Evolutionary conservation across 1,140 invertebrate genomes (phyloP).

Genomic region (Vanessa tameamea): DNA sequence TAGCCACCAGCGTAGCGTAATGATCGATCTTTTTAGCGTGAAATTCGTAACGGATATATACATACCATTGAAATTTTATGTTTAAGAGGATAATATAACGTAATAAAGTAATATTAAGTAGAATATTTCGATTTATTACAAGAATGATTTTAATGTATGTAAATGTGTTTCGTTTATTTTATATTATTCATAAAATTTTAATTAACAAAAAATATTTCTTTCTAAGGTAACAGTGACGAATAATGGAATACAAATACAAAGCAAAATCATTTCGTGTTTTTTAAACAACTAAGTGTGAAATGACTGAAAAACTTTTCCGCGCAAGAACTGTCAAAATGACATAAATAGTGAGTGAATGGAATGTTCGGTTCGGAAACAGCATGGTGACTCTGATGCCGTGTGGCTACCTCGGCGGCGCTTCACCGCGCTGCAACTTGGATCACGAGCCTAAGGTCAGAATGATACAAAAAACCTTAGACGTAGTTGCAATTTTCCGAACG

Average conservation of each 20-base stretch:
- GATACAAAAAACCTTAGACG: constrained; percentile 3
- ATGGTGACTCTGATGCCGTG: constrained; percentile 80
- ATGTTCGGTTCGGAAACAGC: constrained; percentile 52
- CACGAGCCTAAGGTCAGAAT: constrained; percentile 76
- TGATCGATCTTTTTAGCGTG: constrained; percentile 56
- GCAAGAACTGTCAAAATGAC: constrained; percentile 71
- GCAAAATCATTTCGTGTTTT: constrained; percentile 41
- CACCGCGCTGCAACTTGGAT: constrained; percentile 74
- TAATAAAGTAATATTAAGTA: not conserved
- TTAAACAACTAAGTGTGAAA: constrained; percentile 51
- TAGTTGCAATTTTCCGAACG: constrained; percentile 17
- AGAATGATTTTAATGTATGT: no score
- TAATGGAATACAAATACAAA: constrained; percentile 46
- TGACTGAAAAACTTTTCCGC: constrained; percentile 61
- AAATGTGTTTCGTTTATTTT: no score
- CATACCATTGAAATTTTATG: not conserved
- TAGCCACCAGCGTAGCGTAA: constrained; percentile 68
- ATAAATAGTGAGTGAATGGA: constrained; percentile 55
- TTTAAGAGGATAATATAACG: not conserved
- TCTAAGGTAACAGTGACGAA: constrained; percentile 48
- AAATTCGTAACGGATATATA: constrained; percentile 36
- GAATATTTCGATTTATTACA: no score
- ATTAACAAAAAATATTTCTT: constrained; percentile 18
- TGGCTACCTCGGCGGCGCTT: constrained; percentile 73
- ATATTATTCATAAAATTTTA: not conserved